Percentiles rank a stretch among this genome's conserved stretches.
phyloP scores from a whole-genome alignment of 30 jellyfish, hydroid and myxozoan species.

The Mastigias papua region DNA sequence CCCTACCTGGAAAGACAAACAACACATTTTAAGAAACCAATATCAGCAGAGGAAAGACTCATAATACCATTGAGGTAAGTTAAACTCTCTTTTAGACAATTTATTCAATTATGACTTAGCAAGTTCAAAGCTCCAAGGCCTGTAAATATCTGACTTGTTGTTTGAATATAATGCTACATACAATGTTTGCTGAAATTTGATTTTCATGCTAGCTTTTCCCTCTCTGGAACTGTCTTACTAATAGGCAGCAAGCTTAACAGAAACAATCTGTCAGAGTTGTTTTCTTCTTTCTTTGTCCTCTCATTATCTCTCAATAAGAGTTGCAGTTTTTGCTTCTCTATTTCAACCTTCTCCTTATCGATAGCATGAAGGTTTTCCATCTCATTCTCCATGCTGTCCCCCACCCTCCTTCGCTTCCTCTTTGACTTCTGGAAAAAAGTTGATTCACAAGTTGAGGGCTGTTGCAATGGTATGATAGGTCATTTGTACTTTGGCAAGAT shows the following conservation, averaged over 20 bases:
- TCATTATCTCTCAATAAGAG: neutral
- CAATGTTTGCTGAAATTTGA: no score
- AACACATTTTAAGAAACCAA: slow-evolving; percentile 21
- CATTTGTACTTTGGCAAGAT: no score
- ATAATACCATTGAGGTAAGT: slow-evolving; percentile 11
- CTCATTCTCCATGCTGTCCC: neutral
- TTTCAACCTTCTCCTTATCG: slow-evolving; percentile 8
- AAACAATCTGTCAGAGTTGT: slow-evolving; percentile 4
- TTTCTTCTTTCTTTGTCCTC: slow-evolving; percentile 32
- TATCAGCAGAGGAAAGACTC: slow-evolving; percentile 15
- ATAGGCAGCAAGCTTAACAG: no score
- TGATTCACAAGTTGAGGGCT: no score
- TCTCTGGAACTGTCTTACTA: slow-evolving; percentile 1
- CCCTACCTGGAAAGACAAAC: no score
- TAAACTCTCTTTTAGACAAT: no score
- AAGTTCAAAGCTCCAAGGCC: slow-evolving; percentile 23
- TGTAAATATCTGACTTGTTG: no score
- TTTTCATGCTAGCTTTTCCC: slow-evolving; percentile 10
- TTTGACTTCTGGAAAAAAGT: neutral
- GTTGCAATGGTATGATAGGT: no score
- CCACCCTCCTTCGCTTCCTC: neutral
- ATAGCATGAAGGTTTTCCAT: neutral
- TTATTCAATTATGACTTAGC: no score
- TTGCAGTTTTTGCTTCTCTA: no score
- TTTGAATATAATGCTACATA: no score